Evolutionary conservation across 2,113 vertebrate genomes (phyloP).

Genomic region (Abramis brama): DNA sequence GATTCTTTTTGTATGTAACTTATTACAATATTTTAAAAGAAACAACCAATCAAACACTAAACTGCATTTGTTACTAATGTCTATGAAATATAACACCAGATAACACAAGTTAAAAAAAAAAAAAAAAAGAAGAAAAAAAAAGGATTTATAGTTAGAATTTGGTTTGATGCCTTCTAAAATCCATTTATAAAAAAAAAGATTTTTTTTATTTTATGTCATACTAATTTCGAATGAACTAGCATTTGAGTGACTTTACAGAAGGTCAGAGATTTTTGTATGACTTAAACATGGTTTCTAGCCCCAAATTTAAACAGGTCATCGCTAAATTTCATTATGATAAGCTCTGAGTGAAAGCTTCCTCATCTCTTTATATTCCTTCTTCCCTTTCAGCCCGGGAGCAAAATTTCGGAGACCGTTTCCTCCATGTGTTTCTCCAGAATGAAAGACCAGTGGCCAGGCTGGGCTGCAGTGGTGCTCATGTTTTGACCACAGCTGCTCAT

Average conservation of each 20-base stretch:
- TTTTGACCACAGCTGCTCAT: constrained; percentile 72
- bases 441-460: constrained; percentile 76
- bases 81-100: neutral
- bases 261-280: constrained; percentile 4
- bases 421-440: constrained; percentile 85
- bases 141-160: neutral
- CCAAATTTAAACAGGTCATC: constrained; percentile 16
- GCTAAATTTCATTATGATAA: constrained; percentile 11
- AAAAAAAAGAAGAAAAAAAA: neutral
- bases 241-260: neutral
- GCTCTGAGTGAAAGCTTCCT: constrained; percentile 6
- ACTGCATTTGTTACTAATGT: neutral
- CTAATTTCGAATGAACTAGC: neutral
- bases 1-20: neutral
- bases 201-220: neutral
- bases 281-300: neutral
- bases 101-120: too few relatives aligned
- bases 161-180: neutral
- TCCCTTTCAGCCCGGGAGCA: constrained; percentile 77
- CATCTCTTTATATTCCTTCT: constrained; percentile 49
- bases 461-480: constrained; percentile 72
- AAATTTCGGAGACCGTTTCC: constrained; percentile 77
- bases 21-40: neutral
- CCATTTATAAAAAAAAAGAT: neutral
- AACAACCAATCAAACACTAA: neutral